Percentiles rank a stretch among this genome's conserved stretches.
These are phyloP conservation scores for Eriosoma lanigerum DNA, from an alignment of 1,140 invertebrate species.

Conservation along the genomic window DNA sequence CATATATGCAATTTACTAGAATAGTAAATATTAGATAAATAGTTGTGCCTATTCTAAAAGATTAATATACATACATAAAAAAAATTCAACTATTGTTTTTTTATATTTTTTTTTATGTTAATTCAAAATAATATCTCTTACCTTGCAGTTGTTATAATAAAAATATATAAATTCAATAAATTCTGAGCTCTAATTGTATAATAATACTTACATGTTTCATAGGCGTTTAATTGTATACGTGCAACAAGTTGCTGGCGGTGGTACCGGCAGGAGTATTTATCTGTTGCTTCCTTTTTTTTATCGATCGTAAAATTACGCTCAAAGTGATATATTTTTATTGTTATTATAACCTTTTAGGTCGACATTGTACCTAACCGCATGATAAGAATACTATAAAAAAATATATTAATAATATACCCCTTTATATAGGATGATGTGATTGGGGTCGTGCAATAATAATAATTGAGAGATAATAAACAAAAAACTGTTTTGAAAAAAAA, in stretches of 20 bases:
- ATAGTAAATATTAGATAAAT: no score
- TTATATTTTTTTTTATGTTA: no score
- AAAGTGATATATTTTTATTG: slow-evolving; percentile 6
- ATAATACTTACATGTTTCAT: no score
- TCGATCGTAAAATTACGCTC: slow-evolving; percentile 34
- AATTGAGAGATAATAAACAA: neutral
- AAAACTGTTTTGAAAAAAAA: slow-evolving; percentile 23
- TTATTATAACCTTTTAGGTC: neutral
- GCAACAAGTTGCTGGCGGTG: neutral
- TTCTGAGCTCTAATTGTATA: no score
- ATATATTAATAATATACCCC: slow-evolving; percentile 9
- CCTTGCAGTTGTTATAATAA: no score
- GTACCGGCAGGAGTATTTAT: neutral
- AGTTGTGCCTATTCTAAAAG: no score
- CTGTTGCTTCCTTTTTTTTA: slow-evolving; percentile 27
- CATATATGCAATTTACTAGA: no score
- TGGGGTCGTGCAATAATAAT: neutral
- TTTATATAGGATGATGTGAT: slow-evolving; percentile 21
- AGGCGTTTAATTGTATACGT: no score
- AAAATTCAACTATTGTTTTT: no score
- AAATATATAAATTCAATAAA: no score
- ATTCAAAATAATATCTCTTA: no score
- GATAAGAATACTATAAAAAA: slow-evolving; percentile 28
- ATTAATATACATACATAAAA: no score
- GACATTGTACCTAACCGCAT: neutral